Evolutionary conservation across 2,113 vertebrate species (phyloP), one percentile per base, ranked within the genome.

Genomic region (Chascanopsetta lugubris): DNA sequence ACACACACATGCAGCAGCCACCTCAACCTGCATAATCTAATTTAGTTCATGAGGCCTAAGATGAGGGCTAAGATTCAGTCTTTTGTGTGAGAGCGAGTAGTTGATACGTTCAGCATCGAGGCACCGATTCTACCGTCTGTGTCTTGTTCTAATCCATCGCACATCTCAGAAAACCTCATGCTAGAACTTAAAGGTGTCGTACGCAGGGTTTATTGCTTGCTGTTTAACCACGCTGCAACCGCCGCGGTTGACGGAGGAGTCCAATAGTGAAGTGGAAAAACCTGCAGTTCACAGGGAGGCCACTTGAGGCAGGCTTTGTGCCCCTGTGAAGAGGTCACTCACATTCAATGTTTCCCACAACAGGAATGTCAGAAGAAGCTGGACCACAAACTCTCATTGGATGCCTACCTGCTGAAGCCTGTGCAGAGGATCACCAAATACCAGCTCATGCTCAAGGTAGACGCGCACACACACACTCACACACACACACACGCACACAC

Each of bases 401-500:
- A 97, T 85, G 94, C 95, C 4, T 97, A 97, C 86, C 89, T 96
- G 53, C 88, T 97, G 70, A 97, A 97, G 72, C 95, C 95, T 8
- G 95, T 97, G 43, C 95, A 97, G 86, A 94, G 95, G 69, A 96
- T 97, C 86, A 97, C 95, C 34, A 97, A 97, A 61, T 97, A 96
- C 83, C 95, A 97, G 68, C 72, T 97, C 58, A 92, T 97, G 82
- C 87, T 97, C 22, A 97, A 96, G 91, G 95, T 92, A 83, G 69
- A 4, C 22, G 32, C 3, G n/a, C 17, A 20, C 43, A 11, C 1
- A 47, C 18, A n/a, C 15, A 1, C 13, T 46, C 20, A 17, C 49
- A 13, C 17, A 36, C 25, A 43, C 34, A 21, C 29, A 47, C 20
- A 20, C 48, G 15, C n/a, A n/a, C 21, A 46, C 38, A 40, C 38